Evolutionary conservation across 2,113 vertebrate species (phyloP).

Genomic region (Pelecanoides urinatrix): DNA sequence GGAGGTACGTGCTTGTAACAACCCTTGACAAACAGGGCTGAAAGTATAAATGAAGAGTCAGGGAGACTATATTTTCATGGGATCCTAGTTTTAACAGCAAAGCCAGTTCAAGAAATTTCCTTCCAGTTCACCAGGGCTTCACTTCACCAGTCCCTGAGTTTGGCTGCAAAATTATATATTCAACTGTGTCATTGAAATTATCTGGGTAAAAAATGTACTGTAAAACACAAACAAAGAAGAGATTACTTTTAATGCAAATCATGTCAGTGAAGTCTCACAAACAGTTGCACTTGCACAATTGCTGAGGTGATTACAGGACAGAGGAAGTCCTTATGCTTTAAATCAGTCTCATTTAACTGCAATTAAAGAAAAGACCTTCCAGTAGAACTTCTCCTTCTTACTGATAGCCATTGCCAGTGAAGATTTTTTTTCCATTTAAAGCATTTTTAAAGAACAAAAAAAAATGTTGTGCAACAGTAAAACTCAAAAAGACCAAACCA

Average conservation of each 20-base stretch:
- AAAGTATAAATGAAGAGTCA: neutral
- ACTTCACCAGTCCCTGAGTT: neutral
- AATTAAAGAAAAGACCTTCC: neutral
- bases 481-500: neutral
- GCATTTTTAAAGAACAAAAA: neutral
- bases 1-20: neutral
- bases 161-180: neutral
- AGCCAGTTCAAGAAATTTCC: neutral
- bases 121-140: neutral
- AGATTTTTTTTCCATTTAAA: neutral
- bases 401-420: neutral
- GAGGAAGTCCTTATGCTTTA: neutral
- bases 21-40: neutral
- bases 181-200: neutral
- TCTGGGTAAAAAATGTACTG: neutral
- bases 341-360: neutral
- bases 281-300: neutral
- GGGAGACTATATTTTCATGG: neutral
- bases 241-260: neutral
- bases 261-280: neutral
- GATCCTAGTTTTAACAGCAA: neutral
- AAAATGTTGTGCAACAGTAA: neutral
- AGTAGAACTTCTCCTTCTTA: neutral
- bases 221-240: neutral
- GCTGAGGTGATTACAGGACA: neutral